Conservation (phyloP, 2,113 vertebrate species). For the Oplegnathus fasciatus region DNA sequence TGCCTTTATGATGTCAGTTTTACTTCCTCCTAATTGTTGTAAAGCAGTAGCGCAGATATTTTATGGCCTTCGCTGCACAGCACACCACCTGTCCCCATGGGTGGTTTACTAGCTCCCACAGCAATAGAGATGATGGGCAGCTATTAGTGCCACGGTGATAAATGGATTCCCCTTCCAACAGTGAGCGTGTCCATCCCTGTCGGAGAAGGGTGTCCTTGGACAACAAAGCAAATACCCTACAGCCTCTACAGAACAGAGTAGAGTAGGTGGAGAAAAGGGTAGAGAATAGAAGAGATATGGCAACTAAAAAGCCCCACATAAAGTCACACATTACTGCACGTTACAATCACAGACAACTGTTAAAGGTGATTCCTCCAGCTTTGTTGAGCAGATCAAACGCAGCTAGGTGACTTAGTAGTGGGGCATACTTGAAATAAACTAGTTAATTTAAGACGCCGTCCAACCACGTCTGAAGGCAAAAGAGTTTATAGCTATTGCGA, state of each 20-base stretch:
- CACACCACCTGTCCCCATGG: slow-evolving; percentile 62
- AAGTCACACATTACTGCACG: no score
- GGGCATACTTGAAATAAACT: not conserved
- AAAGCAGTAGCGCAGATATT: slow-evolving; percentile 44
- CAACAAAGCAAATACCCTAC: slow-evolving; percentile 38
- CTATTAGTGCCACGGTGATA: slow-evolving; percentile 66
- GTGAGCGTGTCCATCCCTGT: slow-evolving; percentile 33
- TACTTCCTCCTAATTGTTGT: slow-evolving; percentile 60
- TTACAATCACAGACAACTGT: no score
- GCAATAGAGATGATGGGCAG: slow-evolving; percentile 57
- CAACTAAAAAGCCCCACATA: not conserved
- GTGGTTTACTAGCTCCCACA: slow-evolving; percentile 50
- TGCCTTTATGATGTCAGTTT: slow-evolving; percentile 53
- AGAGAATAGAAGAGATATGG: not conserved
- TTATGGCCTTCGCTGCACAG: slow-evolving; percentile 56
- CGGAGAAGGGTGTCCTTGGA: slow-evolving; percentile 44
- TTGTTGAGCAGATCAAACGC: slow-evolving; percentile 1
- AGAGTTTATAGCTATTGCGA: not conserved
- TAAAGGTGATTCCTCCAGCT: not conserved
- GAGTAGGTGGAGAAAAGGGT: not conserved
- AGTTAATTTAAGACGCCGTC: not conserved
- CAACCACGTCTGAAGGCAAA: not conserved
- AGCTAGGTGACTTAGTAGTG: not conserved
- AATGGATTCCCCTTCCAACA: slow-evolving; percentile 47
- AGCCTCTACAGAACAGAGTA: slow-evolving; percentile 6